Base-by-base conservation (phyloP, 2,888 invertebrate genomes). In the Drosophila meridiana region DNA sequence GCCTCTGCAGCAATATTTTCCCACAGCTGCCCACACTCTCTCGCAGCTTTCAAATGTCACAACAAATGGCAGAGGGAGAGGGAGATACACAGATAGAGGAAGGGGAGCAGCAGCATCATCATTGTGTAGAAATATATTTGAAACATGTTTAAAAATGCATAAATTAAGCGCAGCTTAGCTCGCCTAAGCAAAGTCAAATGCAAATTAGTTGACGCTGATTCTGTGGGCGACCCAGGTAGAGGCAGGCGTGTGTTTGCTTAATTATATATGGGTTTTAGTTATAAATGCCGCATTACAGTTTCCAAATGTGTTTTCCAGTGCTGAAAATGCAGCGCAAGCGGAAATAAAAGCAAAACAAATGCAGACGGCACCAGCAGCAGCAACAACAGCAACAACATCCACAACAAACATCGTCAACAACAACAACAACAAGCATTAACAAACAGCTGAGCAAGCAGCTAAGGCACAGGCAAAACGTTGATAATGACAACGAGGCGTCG, bases 81-180 rank as follows among this genome's bases (percentile, higher is more conserved):
- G 13, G 11, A 28, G 5, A 20, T 20, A 20, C 20, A 20, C 1
- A 20, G 20, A 20, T 20, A 30, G 38, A 30, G 56, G 47, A 38
- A 28, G 26, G 4, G 9, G 26, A 26, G 45, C n/a, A 42, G 32
- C 45, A 66, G 40, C 47, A 67, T 32, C 40, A 50, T 56, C 36
- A 56, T 60, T 48, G 48, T 48, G 53, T 20, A 60, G 48, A 57
- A 59, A 72, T 59, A 76, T 62, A 65, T 69, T 67, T 82, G 53
- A 76, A 85, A 80, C 84, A 84, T 82, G 85, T 82, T 87, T 80
- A 72, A 80, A 87, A 77, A 78, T 82, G 82, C 85, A 87, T 85
- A 85, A 84, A 84, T 85, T 87, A 86, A 87, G 68, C 60, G 63
- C 68, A 69, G 70, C 72, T 72, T 50, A 78, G 48, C 57, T 66